Percentiles rank a stretch among this genome's conserved stretches.
These are phyloP conservation scores for Chelmon rostratus DNA, from an alignment of 2,797 vertebrate species.

Conservation along the genomic window DNA sequence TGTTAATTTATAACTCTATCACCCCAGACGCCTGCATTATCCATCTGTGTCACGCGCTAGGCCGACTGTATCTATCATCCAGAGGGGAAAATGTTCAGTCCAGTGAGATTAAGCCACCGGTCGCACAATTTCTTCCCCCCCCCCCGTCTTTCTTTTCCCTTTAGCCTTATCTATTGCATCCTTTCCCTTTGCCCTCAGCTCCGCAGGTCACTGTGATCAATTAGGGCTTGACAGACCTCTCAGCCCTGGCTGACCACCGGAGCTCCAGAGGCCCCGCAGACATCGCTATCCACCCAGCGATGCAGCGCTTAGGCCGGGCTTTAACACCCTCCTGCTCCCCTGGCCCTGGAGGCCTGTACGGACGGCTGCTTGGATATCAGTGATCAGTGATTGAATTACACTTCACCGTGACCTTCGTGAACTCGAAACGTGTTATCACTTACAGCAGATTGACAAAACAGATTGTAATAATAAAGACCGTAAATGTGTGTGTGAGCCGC, in stretches of 20 bases:
- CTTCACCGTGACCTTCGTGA: slow-evolving; percentile 61
- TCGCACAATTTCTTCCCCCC: slow-evolving; percentile 61
- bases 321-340: slow-evolving; percentile 74
- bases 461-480: slow-evolving; percentile 56
- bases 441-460: slow-evolving; percentile 61
- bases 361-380: slow-evolving; percentile 73
- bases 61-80: slow-evolving; percentile 96
- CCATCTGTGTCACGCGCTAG: slow-evolving; percentile 96
- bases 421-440: slow-evolving; percentile 57
- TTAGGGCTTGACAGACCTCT: slow-evolving; percentile 89
- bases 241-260: slow-evolving; percentile 86
- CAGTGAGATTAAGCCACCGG: slow-evolving; percentile 73
- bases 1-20: slow-evolving; percentile 99
- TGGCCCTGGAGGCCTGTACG: slow-evolving; percentile 71
- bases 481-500: slow-evolving; percentile 36
- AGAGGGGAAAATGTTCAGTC: slow-evolving; percentile 66
- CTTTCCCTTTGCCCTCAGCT: slow-evolving; percentile 53
- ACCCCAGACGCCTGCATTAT: slow-evolving; percentile 92
- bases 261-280: slow-evolving; percentile 81
- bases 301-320: slow-evolving; percentile 75
- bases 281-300: slow-evolving; percentile 86
- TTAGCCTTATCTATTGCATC: slow-evolving; percentile 67
- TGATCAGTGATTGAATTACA: slow-evolving; percentile 80
- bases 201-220: slow-evolving; percentile 89
- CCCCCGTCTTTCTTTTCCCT: slow-evolving; percentile 47